Conservation (phyloP, 2,888 invertebrate genomes). For the Lydus trimaculatus region DNA sequence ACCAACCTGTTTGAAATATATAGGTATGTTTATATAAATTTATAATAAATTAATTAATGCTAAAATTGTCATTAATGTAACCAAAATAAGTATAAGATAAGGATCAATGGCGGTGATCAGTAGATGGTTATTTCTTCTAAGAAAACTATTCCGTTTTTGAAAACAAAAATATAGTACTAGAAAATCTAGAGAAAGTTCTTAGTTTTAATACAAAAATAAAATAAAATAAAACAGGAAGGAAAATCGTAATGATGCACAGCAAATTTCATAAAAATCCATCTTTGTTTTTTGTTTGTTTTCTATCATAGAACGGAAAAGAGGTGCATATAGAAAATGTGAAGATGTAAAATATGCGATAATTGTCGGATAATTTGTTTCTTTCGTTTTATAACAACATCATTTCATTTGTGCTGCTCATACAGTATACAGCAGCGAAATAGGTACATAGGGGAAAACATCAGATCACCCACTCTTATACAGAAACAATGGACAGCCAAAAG, state of each 20-base stretch:
- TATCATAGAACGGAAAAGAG: not conserved
- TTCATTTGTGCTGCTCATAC: not conserved
- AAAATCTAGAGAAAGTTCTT: constrained; percentile 1
- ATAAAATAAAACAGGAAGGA: not conserved
- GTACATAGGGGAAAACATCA: no score
- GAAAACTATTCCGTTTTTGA: no score
- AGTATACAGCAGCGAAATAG: no score
- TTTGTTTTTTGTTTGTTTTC: not conserved
- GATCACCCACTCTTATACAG: no score
- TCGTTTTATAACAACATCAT: not conserved
- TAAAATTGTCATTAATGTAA: not conserved
- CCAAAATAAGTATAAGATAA: not conserved
- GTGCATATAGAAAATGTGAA: not conserved
- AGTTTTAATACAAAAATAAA: not conserved
- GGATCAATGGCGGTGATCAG: not conserved
- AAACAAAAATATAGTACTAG: not conserved
- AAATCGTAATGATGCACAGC: not conserved
- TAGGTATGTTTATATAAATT: constrained; percentile 1
- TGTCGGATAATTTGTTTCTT: not conserved
- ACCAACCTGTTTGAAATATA: constrained; percentile 27
- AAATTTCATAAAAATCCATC: not conserved
- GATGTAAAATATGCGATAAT: not conserved
- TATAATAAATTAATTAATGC: not conserved
- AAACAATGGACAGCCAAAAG: no score
- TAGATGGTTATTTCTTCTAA: not conserved